A percentile compares a stretch with the other conserved stretches of the same genome.
Conservation (phyloP, 2,113 vertebrate species). For the Oenanthe melanoleuca region DNA sequence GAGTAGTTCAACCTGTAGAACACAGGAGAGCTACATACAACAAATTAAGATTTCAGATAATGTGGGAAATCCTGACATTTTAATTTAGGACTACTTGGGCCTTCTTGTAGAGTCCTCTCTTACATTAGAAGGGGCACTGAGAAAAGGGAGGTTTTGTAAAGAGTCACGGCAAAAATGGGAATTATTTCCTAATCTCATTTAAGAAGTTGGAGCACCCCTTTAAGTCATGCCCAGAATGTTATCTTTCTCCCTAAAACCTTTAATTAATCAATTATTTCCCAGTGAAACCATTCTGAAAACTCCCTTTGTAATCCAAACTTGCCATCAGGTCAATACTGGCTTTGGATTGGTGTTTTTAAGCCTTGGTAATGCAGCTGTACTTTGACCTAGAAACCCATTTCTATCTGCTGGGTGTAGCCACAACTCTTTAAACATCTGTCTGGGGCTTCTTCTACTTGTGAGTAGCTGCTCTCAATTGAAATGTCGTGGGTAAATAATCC, state of each 20-base stretch:
- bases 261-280: not conserved
- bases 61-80: not conserved
- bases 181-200: not conserved
- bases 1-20: not conserved
- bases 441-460: not conserved
- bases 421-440: not conserved
- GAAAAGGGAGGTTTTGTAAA: not conserved
- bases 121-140: not conserved
- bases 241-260: not conserved
- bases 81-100: not conserved
- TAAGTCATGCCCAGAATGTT: not conserved
- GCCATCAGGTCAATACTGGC: not conserved
- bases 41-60: not conserved
- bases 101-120: not conserved
- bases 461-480: not conserved
- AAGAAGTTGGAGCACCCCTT: not conserved
- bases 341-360: constrained; percentile 12
- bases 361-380: not conserved
- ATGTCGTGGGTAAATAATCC: not conserved
- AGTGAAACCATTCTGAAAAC: not conserved
- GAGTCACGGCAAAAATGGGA: not conserved
- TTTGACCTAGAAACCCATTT: constrained; percentile 36
- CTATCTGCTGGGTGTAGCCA: not conserved
- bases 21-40: not conserved
- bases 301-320: not conserved